phyloP scores from a whole-genome alignment of 2,797 vertebrate species.

The Botia kubotai region DNA sequence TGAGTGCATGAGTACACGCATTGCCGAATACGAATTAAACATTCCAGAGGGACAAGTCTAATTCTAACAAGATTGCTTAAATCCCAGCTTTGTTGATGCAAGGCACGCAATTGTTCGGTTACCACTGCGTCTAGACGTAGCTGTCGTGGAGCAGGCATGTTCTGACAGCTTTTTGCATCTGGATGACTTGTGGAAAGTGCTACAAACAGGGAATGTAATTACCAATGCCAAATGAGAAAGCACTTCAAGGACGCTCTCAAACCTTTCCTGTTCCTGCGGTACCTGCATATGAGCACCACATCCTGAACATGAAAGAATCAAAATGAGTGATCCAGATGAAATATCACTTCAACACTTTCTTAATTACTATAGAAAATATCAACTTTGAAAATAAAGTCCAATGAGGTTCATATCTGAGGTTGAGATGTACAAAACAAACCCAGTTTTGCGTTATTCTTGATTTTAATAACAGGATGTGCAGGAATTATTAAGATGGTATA shows the following conservation, averaged over 20 bases:
- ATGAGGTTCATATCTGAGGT: constrained; percentile 11
- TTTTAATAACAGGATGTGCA: too few species aligned
- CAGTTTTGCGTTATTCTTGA: too few species aligned
- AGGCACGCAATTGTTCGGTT: constrained; percentile 49
- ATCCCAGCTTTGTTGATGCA: constrained; percentile 43
- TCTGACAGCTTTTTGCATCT: constrained; percentile 74
- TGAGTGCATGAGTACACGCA: constrained; percentile 37
- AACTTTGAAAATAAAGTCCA: constrained; percentile 39
- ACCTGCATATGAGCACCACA: constrained; percentile 23
- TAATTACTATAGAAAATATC: constrained; percentile 60
- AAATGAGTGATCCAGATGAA: constrained; percentile 46
- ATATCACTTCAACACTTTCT: constrained; percentile 58
- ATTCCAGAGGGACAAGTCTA: constrained; percentile 25
- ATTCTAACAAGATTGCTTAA: constrained; percentile 33
- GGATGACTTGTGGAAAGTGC: constrained; percentile 44
- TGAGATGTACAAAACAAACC: neutral
- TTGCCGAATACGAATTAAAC: constrained; percentile 19
- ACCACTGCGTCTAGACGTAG: constrained; percentile 73
- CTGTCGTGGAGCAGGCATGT: constrained; percentile 84
- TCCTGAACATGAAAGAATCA: constrained; percentile 42
- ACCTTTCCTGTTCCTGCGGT: constrained; percentile 49
- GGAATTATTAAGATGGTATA: too few species aligned
- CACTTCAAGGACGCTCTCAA: constrained; percentile 46
- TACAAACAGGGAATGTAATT: constrained; percentile 55
- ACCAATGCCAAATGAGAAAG: constrained; percentile 54